phyloP scores from a whole-genome alignment of 2,888 invertebrate genomes.

The Dynastes grantii region DNA sequence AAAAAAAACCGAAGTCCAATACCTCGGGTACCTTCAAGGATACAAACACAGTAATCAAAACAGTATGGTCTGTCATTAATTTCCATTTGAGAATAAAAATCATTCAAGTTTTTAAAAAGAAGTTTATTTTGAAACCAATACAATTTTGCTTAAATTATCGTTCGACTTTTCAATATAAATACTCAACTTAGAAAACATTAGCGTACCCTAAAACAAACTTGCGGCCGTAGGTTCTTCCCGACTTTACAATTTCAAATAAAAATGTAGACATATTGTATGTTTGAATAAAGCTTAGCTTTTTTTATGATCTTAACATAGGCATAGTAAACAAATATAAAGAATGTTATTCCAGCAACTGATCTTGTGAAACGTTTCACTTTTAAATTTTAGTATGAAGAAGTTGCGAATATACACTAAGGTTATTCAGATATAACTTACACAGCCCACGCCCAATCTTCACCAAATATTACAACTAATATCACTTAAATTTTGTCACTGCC shows the following conservation, averaged over 20 bases:
- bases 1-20: too few relatives aligned
- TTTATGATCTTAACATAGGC: background rate
- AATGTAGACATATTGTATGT: background rate
- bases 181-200: constrained; percentile 32
- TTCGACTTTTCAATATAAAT: constrained; percentile 48
- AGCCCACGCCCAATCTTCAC: constrained; percentile 59
- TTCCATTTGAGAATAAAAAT: too few relatives aligned
- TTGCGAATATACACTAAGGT: constrained; percentile 9
- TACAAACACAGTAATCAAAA: too few relatives aligned
- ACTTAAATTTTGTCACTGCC: constrained; percentile 60
- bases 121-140: constrained; percentile 57
- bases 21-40: too few relatives aligned
- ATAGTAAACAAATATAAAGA: background rate
- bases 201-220: background rate
- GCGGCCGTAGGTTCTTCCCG: background rate
- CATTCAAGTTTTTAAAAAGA: constrained; percentile 41
- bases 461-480: constrained; percentile 63
- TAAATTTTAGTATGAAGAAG: background rate
- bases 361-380: background rate
- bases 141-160: constrained; percentile 55
- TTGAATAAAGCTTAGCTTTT: constrained; percentile 6
- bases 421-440: constrained; percentile 53
- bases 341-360: background rate
- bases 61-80: too few relatives aligned
- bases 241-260: constrained; percentile 1